These are phyloP conservation scores for Drosophila conformis DNA, from an alignment of 2,888 invertebrate species.

Conservation along the genomic window DNA sequence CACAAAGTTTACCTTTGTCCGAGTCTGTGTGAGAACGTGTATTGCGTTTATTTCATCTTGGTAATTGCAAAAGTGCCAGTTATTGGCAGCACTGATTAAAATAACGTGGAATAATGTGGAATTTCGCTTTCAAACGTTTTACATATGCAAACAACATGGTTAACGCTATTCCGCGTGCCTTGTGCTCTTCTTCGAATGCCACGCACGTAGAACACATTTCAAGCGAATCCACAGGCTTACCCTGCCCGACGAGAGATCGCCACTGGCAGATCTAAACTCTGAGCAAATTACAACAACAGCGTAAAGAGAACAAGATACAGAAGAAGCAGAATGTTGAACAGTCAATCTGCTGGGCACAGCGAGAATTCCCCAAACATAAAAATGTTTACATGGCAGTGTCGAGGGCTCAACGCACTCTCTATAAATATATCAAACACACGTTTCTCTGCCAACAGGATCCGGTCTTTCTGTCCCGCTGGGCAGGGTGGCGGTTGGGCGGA, in stretches of 20 bases:
- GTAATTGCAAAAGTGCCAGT: constrained; percentile 32
- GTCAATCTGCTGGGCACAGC: constrained; percentile 40
- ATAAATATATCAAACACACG: constrained; percentile 69
- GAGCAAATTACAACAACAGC: not conserved
- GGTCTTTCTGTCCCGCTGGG: constrained; percentile 13
- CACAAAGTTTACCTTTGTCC: constrained; percentile 13
- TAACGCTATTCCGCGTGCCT: constrained; percentile 30
- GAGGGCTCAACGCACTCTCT: constrained; percentile 52
- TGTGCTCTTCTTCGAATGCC: constrained; percentile 54
- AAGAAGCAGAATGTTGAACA: constrained; percentile 14
- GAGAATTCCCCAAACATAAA: constrained; percentile 65
- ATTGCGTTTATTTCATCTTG: constrained; percentile 20
- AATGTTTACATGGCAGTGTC: constrained; percentile 37
- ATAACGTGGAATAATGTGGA: constrained; percentile 17
- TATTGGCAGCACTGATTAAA: constrained; percentile 18
- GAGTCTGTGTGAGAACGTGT: constrained; percentile 5
- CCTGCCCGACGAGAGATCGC: constrained; percentile 30
- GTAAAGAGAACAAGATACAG: not conserved
- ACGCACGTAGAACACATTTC: constrained; percentile 71
- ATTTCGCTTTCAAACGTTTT: constrained; percentile 64
- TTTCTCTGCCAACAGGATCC: constrained; percentile 71
- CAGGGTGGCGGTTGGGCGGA: not conserved
- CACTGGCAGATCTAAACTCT: constrained; percentile 53
- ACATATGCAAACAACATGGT: constrained; percentile 18
- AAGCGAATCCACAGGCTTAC: constrained; percentile 62